phyloP scores from a whole-genome alignment of 1,140 invertebrate species.

The Ridgeia piscesae region DNA sequence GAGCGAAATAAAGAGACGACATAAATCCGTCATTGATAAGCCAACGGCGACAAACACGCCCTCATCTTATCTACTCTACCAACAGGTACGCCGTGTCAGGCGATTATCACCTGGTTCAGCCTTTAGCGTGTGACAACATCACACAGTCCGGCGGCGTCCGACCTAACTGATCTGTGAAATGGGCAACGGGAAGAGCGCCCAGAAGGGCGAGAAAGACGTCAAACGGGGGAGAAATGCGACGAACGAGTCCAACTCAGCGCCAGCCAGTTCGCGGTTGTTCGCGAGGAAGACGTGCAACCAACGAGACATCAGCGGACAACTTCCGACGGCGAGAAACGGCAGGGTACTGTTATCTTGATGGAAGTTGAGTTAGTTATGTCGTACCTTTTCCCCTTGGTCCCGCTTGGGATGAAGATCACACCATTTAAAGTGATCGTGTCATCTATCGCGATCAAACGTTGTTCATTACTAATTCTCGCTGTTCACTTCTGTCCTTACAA shows the following conservation, averaged over 20 bases:
- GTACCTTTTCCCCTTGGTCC: no score
- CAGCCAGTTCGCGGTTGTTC: not conserved
- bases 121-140: not conserved
- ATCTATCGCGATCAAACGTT: no score
- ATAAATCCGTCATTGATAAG: not conserved
- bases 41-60: not conserved
- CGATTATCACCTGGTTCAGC: not conserved
- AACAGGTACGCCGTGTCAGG: not conserved
- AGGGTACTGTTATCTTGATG: not conserved
- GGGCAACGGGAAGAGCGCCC: not conserved
- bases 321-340: not conserved
- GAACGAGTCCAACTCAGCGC: not conserved
- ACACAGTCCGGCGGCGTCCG: not conserved
- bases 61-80: not conserved
- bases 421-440: no score
- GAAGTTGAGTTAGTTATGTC: not conserved
- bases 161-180: not conserved
- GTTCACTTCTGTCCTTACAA: no score
- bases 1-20: not conserved
- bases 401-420: no score
- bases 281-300: not conserved
- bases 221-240: not conserved
- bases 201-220: not conserved
- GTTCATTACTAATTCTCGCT: no score
- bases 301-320: not conserved